Base-by-base conservation (phyloP, 2,113 vertebrate genomes). In the Scalopus aquaticus region DNA sequence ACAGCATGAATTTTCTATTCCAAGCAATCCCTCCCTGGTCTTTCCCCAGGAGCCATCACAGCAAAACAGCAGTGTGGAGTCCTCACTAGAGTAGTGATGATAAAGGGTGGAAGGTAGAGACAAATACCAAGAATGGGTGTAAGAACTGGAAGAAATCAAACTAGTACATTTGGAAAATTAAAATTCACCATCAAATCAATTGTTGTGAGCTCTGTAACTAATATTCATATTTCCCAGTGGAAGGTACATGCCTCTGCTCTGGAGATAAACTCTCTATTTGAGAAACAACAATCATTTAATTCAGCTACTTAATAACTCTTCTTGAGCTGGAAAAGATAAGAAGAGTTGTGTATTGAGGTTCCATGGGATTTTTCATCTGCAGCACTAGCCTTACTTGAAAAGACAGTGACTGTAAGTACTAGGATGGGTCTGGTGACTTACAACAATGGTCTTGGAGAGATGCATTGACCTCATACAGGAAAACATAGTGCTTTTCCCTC, bases 281-380 rank as follows among this genome's bases (percentile, higher is more conserved):
- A 95, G 77, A 94, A 95, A 90, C 13, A 80, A 70, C 5, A 64
- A 7, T 13, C 17, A 70, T 93, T 19, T 35, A 78, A 88, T 39
- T 79, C 54, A 49, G 51, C 35, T 70, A 19, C 49, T 84, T 64
- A 44, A 42, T 65, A 80, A 76, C 3, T 32, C 16, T 37, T 82
- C 16, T 46, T 91, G 49, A 54, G 73, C 15, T 58, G 24, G 46
- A 30, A 77, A 17, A 77, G 73, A 46, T 77, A 62, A 64, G 20
- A 24, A 51, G 1, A 19, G 32, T 17, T 81, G 70, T 49, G 44
- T 51, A 35, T 10, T 77, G 39, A 46, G 12, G 9, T 77, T 94
- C 22, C 15, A 4, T 39, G 72, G 83, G 35, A 44, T 22, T 85
- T 64, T 69, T 58, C 19, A 54, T 17, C n/a, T 9, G 28, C 44